Evolutionary conservation across 2,888 invertebrate species (phyloP), one percentile per base, ranked within the genome.

Genomic region (Ashinkailepas kermadecensis): DNA sequence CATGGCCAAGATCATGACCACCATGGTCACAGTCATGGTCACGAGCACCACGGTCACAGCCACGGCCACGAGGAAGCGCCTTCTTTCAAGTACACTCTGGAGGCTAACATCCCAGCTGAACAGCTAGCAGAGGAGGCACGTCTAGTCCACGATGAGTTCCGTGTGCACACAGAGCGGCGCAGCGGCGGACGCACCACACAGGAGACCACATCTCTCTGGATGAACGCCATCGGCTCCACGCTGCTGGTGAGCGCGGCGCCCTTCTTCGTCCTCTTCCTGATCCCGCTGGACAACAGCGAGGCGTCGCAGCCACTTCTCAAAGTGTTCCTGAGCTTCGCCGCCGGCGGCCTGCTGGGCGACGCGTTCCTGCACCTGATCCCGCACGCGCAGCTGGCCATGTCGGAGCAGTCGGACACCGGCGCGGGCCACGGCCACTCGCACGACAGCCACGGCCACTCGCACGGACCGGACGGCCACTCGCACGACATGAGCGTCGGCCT

Each of bases 331-430:
- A 95, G 96, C 23, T 97, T 97, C 88, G 97, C 97, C 0, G 96
- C 97, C 1, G 96, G 97, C 78, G 96, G 99, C 79, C 90, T 99
- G 21, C 90, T 99, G 0, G 99, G 99, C 12, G 99, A 99, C 89
- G 99, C 99, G 0, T 99, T 99, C 88, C 90, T 99, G 11, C 99
- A 99, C 89, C 89, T 99, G 84, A 99, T 99, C 86, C 99, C 99
- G 1, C 99, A 99, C 88, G 97, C 99, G 80, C 91, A 93, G 58
- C 90, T 90, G 84, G 91, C 92, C 0, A 84, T 85, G 81, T 84
- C 83, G 12, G 85, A 84, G n/a, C 25, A 80, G 21, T 84, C 81
- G n/a, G 83, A 39, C 18, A 87, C 86, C 7, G 86, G 86, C 0
- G 80, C 80, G 54, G 25, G 81, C 9, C 80, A 81, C 62, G 81